Evolutionary conservation across 2,888 invertebrate genomes (phyloP).

Genomic region (Andrena hattorfiana): DNA sequence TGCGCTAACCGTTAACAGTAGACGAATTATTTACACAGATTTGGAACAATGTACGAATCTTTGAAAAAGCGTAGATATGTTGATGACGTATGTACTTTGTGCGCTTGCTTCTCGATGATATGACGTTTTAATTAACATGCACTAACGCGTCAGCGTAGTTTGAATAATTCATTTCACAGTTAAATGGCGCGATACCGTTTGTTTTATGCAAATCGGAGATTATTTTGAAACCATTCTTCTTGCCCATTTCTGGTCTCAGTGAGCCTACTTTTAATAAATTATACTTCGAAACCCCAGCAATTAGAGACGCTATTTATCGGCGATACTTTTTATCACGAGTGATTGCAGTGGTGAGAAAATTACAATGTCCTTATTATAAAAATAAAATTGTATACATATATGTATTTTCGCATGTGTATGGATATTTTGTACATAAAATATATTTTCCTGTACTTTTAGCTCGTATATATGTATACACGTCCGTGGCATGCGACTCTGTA

Average conservation of each 20-base stretch:
- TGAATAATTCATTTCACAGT: slow-evolving; percentile 1
- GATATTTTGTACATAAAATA: slow-evolving; percentile 47
- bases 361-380: slow-evolving; percentile 57
- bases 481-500: slow-evolving; percentile 49
- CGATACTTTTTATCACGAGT: neutral
- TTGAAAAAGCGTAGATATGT: slow-evolving; percentile 34
- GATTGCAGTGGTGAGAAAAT: slow-evolving; percentile 34
- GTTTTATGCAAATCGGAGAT: neutral
- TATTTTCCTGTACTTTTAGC: slow-evolving; percentile 37
- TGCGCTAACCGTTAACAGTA: slow-evolving; percentile 19
- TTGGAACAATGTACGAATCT: slow-evolving; percentile 17
- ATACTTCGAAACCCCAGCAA: slow-evolving; percentile 15
- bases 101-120: slow-evolving; percentile 30
- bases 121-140: slow-evolving; percentile 25
- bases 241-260: neutral
- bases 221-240: neutral
- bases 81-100: slow-evolving; percentile 4
- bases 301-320: slow-evolving; percentile 2
- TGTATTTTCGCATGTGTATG: slow-evolving; percentile 16
- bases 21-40: slow-evolving; percentile 18
- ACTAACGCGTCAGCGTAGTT: slow-evolving; percentile 13
- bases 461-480: slow-evolving; percentile 35
- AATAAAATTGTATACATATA: slow-evolving; percentile 51
- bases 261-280: neutral
- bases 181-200: neutral